Evolutionary conservation across 2,888 invertebrate genomes (phyloP), one percentile per base, ranked within the genome.

Genomic region (Didymodactylos carnosus): DNA sequence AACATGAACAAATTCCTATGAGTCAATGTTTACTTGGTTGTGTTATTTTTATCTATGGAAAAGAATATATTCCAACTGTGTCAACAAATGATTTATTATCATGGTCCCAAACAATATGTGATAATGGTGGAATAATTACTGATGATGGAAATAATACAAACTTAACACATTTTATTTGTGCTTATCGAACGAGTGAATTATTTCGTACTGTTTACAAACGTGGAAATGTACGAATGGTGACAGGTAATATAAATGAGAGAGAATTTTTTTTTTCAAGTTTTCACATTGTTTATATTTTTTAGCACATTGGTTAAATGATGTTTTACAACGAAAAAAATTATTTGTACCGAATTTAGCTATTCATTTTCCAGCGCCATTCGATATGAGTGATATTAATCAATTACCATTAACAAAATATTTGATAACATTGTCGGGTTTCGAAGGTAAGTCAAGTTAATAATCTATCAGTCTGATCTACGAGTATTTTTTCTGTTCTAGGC

Each of bases 321-420:
- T 92, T 8, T 88, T 97, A 79, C 82, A 88, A 29, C 89, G 90
- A 71, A 90, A 91, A 78, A 90, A 90, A 79, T 89, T 95, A 79
- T 84, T 89, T 72, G 92, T 94, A 0, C 97, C 98, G 0, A 94
- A 91, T 90, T 90, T 91, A 79, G 91, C 93, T 16, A 85, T 94
- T 69, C 97, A 98, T 84, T 86, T 97, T 78, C 97, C 97, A 14
- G 76, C 82, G 11, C 80, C 82, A 25, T 83, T 81, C 76, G 78
- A 79, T 69, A 29, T 35, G 4, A 62, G 11, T n/a, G 78, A 79
- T 69, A 62, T 35, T 0, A 62, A 72, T 27, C 51, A 49, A 16
- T 53, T 53, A 62, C 74, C 74, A 13, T 53, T 74, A 19, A 7
- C 25, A 39, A 71, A 74, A 19, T 40, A 51, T n/a, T 39, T 51